Conservation (phyloP, 2,888 invertebrate species). For the Ectropis crepuscularia region DNA sequence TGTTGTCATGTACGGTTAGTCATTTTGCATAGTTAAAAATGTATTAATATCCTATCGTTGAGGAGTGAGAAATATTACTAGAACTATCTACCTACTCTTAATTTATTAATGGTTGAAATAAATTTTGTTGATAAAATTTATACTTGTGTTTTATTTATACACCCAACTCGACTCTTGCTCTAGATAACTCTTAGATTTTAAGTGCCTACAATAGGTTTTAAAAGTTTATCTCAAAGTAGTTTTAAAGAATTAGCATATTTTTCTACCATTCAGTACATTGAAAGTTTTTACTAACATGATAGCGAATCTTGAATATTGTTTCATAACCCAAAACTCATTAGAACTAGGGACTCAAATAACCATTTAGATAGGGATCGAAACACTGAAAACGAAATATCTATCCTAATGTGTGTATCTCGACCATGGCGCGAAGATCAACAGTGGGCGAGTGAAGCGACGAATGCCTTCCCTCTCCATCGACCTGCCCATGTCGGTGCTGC, state of each 20-base stretch:
- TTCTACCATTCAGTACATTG: too few species aligned
- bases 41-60: slow-evolving; percentile 8
- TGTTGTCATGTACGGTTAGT: background rate
- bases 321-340: background rate
- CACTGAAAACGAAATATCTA: slow-evolving; percentile 8
- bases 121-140: slow-evolving; percentile 9
- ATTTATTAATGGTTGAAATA: slow-evolving; percentile 17
- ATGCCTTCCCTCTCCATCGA: slow-evolving; percentile 92
- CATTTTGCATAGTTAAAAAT: background rate
- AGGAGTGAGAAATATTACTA: slow-evolving; percentile 3
- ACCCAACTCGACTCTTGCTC: background rate
- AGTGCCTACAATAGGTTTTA: background rate
- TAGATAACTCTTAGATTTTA: background rate
- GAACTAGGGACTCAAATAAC: background rate
- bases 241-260: too few species aligned
- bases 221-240: background rate
- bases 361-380: background rate
- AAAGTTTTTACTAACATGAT: too few species aligned
- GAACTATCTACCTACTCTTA: slow-evolving; percentile 5
- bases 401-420: slow-evolving; percentile 24
- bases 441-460: slow-evolving; percentile 82
- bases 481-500: slow-evolving; percentile 93
- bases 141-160: slow-evolving; percentile 1
- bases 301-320: too few species aligned
- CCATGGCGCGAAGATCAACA: slow-evolving; percentile 60